Evolutionary conservation across 2,888 invertebrate genomes (phyloP).

Genomic region (Polia nebulosa): DNA sequence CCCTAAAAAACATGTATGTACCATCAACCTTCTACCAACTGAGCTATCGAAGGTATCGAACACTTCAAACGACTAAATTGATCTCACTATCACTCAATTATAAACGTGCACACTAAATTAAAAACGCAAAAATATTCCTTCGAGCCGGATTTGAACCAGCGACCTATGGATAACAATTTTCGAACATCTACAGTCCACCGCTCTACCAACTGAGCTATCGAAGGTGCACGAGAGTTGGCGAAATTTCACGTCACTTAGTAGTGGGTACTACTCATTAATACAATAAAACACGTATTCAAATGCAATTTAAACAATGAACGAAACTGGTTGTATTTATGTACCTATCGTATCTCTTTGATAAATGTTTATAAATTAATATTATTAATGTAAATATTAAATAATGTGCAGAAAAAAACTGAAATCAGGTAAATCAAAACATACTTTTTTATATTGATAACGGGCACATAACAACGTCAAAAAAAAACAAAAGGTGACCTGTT

Average conservation of each 20-base stretch:
- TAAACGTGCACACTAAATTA: no score
- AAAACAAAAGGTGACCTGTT: constrained; percentile 14
- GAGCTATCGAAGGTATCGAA: no score
- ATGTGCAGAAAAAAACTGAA: neutral
- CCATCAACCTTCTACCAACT: no score
- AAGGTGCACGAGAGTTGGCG: constrained; percentile 71
- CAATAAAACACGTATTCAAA: neutral
- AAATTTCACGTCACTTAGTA: constrained; percentile 1
- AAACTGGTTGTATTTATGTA: no score
- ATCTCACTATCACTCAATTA: no score
- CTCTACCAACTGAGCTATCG: constrained; percentile 90
- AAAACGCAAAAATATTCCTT: no score
- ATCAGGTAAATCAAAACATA: constrained; percentile 7
- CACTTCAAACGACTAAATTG: no score
- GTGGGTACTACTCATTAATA: neutral
- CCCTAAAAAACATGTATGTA: no score
- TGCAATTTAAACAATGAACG: neutral
- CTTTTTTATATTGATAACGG: constrained; percentile 6
- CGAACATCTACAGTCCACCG: constrained; percentile 86
- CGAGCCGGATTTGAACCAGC: constrained; percentile 93
- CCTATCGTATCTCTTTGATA: neutral
- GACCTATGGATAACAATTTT: constrained; percentile 87
- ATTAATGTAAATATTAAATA: neutral
- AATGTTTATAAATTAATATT: neutral
- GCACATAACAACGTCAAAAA: constrained; percentile 9